A percentile compares a stretch with the other conserved stretches of the same genome.
These are phyloP conservation scores for Graptemys geographica DNA, from an alignment of 2,797 vertebrate species.

Conservation along the genomic window DNA sequence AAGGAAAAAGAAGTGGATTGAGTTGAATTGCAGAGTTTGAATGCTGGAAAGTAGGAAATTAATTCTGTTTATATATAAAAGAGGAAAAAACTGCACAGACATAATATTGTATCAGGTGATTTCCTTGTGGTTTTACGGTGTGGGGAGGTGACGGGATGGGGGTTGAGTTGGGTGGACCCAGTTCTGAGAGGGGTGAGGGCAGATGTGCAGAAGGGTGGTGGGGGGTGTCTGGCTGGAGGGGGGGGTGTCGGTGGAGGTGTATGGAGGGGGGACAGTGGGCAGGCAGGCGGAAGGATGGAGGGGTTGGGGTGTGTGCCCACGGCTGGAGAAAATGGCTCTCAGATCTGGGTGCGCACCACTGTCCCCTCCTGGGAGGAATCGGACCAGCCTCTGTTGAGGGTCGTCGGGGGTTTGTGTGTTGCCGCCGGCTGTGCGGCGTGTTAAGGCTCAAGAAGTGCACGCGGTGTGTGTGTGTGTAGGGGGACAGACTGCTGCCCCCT, in stretches of 20 bases:
- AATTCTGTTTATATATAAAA: conserved; percentile 50
- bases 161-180: too few species aligned
- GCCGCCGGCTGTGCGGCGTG: too few species aligned
- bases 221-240: too few species aligned
- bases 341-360: neutral
- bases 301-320: neutral
- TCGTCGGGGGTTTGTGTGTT: too few species aligned
- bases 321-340: neutral
- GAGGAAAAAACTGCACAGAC: neutral
- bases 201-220: too few species aligned
- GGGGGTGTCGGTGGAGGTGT: too few species aligned
- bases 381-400: too few species aligned
- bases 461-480: too few species aligned
- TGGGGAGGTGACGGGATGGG: neutral
- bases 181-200: neutral
- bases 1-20: neutral
- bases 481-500: neutral
- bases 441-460: too few species aligned
- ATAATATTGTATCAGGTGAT: neutral
- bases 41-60: conserved; percentile 27
- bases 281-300: neutral
- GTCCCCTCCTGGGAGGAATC: neutral
- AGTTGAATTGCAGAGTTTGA: conserved; percentile 21
- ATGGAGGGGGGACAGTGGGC: too few species aligned
- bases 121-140: neutral